A percentile compares a stretch with the other conserved stretches of the same genome.
These are phyloP conservation scores for Callinectes sapidus DNA, from an alignment of 2,888 invertebrate genomes.

Conservation along the genomic window DNA sequence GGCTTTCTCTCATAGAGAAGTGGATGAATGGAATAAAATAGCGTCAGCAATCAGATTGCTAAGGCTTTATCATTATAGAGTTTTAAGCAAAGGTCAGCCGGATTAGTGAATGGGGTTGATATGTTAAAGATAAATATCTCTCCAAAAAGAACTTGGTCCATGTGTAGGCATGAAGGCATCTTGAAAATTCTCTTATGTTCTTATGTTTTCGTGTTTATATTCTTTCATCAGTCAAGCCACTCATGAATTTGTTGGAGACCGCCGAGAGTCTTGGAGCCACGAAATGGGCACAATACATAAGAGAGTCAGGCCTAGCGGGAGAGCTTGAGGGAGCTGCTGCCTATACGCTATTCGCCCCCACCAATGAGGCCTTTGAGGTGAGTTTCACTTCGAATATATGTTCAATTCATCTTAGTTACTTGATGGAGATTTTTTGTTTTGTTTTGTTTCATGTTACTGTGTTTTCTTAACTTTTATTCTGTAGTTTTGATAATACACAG, in stretches of 20 bases:
- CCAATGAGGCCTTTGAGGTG: slow-evolving; percentile 78
- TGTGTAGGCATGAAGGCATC: too few relatives aligned
- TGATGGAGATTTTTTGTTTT: neutral
- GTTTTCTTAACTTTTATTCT: neutral
- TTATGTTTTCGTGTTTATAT: neutral
- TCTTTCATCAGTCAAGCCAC: slow-evolving; percentile 76
- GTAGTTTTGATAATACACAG: neutral
- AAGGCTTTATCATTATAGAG: too few relatives aligned
- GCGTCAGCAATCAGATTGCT: too few relatives aligned
- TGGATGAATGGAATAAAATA: too few relatives aligned
- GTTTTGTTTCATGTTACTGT: neutral
- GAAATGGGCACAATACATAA: slow-evolving; percentile 76
- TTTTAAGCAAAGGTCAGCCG: too few relatives aligned
- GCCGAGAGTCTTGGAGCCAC: slow-evolving; percentile 77
- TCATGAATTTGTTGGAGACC: slow-evolving; percentile 77
- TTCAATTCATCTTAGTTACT: too few relatives aligned
- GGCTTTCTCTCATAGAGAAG: neutral
- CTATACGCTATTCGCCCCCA: slow-evolving; percentile 78
- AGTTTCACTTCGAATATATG: slow-evolving; percentile 53
- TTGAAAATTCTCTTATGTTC: neutral
- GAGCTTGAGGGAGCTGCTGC: slow-evolving; percentile 76
- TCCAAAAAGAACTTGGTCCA: too few relatives aligned
- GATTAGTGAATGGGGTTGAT: too few relatives aligned
- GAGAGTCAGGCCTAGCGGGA: slow-evolving; percentile 76
- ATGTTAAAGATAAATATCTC: too few relatives aligned